Percentiles rank a stretch among this genome's conserved stretches.
Evolutionary conservation across 2,888 invertebrate genomes (phyloP).

Genomic region (Aromia moschata): DNA sequence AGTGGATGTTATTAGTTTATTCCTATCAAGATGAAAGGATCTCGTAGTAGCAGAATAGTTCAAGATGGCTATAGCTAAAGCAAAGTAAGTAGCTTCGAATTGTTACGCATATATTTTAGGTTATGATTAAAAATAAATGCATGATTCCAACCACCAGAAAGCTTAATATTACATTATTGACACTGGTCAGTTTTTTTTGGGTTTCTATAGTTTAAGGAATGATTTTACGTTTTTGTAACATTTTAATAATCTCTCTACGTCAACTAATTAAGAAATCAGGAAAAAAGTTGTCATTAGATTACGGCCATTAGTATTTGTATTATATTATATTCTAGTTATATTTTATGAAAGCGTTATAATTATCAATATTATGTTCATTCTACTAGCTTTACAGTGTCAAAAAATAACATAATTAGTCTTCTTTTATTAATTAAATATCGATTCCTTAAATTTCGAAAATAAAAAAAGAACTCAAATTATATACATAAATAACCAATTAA

Average conservation of each 20-base stretch:
- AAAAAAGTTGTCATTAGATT: neutral
- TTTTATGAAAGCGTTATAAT: neutral
- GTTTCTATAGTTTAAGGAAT: neutral
- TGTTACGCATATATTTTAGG: neutral
- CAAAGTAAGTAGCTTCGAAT: neutral
- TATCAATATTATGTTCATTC: neutral
- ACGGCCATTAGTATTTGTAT: neutral
- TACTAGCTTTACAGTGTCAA: neutral
- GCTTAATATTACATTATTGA: neutral
- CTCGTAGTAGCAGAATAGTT: neutral
- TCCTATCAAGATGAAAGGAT: neutral
- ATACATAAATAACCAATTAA: neutral
- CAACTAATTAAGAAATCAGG: neutral
- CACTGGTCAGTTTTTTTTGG: neutral
- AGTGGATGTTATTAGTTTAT: neutral
- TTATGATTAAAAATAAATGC: neutral
- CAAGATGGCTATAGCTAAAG: neutral
- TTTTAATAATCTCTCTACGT: neutral
- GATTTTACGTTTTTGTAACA: neutral
- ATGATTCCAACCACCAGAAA: neutral
- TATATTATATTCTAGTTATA: neutral
- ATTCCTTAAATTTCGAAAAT: neutral
- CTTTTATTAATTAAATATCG: conserved; percentile 7
- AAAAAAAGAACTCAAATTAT: neutral
- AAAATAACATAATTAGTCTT: conserved; percentile 1